Evolutionary conservation across 2,113 vertebrate genomes (phyloP), one percentile per base, ranked within the genome.

Genomic region (Climacteris rufus): DNA sequence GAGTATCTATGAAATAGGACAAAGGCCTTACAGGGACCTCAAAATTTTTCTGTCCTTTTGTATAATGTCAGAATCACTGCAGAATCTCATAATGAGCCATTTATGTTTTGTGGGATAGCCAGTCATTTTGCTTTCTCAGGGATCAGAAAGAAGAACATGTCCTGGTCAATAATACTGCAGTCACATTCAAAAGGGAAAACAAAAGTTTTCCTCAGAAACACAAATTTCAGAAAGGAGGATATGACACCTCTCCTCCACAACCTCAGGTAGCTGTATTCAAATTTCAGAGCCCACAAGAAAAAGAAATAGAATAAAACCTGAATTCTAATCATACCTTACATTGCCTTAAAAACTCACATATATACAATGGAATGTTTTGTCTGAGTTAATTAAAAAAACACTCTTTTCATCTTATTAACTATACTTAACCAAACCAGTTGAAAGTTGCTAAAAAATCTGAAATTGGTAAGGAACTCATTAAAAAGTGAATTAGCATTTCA

Each of bases 401-500:
- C 28, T 74, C 52, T 88, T 95, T 96, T 95, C 24, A 78, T 94
- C 68, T 77, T 94, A 90, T 88, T 96, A 96, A 78, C 59, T 88
- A 44, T 83, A 89, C 87, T 96, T 94, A 94, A 95, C 71, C 59
- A 96, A 93, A 60, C 54, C 33, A 22, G 52, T 49, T 68, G 63
- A 96, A 96, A 96, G 75, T 95, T 93, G 78, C 72, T 93, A 82
- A 94, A 95, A 95, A 94, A 80, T 85, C 44, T 83, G 94, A 93
- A 95, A 95, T 37, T 83, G 44, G 60, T 93, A 93, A 93, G 42
- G 57, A 96, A 60, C 87, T 96, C 90, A 94, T 94, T 96, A 96
- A 92, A 94, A 96, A 81, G 13, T 75, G 64, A 97, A 95, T 96
- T 97, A 95, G 14, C 76, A 80, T 95, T 93, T 95, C 71, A 86